Evolutionary conservation across 1,140 invertebrate species (phyloP), one percentile per base, ranked within the genome.

Genomic region (Cepaea nemoralis): DNA sequence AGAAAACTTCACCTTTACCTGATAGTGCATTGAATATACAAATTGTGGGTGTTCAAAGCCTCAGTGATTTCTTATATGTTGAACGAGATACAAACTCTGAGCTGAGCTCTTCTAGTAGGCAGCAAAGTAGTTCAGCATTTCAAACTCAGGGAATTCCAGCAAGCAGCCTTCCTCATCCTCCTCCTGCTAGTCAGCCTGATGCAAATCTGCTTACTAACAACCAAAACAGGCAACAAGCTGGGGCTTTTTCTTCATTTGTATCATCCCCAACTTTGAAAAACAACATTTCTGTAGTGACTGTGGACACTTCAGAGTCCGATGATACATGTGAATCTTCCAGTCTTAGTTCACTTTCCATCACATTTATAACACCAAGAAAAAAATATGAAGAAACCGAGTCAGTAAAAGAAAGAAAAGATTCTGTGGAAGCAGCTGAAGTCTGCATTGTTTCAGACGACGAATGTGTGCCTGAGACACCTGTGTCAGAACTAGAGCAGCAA

Each of bases 21-120:
- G n/a, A 8, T 1, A 31, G 33, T 5, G 3, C n/a, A 31, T 5
- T 16, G 33, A 5, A 31, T 27, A 63, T 63, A 63, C 16, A 63
- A 63, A 63, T 63, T 63, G 59, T 63, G 33, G 6, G 27, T 63
- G 59, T 63, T 31, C 59, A 63, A 31, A 63, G 59, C 59, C 59
- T 63, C 5, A 63, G 59, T 31, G 59, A 63, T 27, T 31, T 27
- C 12, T 27, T 27, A 63, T 31, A 63, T 63, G n/a, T 63, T 63
- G 59, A 63, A 31, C 10, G 22, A 1, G 22, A 31, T 31, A 8
- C 59, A 63, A 16, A 8, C 6, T 2, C 5, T 63, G 27, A 63
- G 27, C 59, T 31, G 5, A 31, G 59, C 27, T 10, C n/a, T 31
- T 63, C n/a, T 31, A 31, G 33, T 63, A 31, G 59, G 59, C 59